Evolutionary conservation across 2,113 vertebrate genomes (phyloP), one percentile per base, ranked within the genome.

Genomic region (Syngnathus typhle): DNA sequence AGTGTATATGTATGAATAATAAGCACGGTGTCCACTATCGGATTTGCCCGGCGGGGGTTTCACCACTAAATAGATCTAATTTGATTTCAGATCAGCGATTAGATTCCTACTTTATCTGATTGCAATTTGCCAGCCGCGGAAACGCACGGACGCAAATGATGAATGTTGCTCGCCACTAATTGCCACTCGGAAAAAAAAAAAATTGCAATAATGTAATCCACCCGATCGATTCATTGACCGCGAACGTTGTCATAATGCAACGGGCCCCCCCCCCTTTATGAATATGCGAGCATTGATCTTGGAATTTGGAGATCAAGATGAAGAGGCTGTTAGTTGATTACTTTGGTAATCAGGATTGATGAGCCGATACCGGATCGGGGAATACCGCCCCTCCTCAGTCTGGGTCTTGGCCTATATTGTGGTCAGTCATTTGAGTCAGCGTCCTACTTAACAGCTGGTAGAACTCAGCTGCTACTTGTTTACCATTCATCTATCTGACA

Each of bases 31-130:
- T 84, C 60, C 80, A 73, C 84, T 86, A 93, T 94, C 94, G 92
- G 92, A 95, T 94, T 94, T 92, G 89, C 91, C 91, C 93, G 88
- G 86, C 90, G 84, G 76, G 76, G 86, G 81, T 83, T 84, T 89
- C 83, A 78, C 82, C 87, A 81, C 78, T 86, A 88, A 89, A 89
- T 88, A 88, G 84, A 84, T 79, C 84, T 88, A 87, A 89, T 89
- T 88, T 87, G 87, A 89, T 88, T 88, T 88, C 77, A 85, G 85
- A 89, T 88, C 81, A 80, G 77, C 87, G 88, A 88, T 89, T 85
- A 88, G 87, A 87, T 88, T 76, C 68, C 77, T 70, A 73, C 80
- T 84, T 83, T 87, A 89, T 87, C 88, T 89, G 88, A 88, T 89
- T 88, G 88, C 83, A 88, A 88, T 89, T 89, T 88, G 81, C 88